phyloP scores from a whole-genome alignment of 1,140 invertebrate genomes.

The Papilio glaucus region DNA sequence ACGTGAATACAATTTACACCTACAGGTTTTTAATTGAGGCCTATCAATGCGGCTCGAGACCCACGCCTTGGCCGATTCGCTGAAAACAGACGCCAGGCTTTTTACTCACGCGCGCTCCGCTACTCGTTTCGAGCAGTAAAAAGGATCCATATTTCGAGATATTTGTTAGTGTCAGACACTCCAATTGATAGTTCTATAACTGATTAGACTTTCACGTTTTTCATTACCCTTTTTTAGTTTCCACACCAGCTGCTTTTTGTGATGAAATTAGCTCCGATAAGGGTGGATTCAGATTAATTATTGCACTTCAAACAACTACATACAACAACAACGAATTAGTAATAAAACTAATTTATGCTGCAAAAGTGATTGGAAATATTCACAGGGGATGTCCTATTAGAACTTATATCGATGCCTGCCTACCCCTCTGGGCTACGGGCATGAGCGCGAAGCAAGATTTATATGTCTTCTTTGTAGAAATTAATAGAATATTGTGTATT shows the following conservation, averaged over 20 bases:
- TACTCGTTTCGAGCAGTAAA: neutral
- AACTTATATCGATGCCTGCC: too few species aligned
- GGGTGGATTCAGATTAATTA: neutral
- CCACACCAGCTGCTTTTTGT: neutral
- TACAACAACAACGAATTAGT: too few species aligned
- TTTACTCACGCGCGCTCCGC: neutral
- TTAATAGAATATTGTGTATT: too few species aligned
- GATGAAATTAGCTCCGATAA: neutral
- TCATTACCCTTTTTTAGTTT: neutral
- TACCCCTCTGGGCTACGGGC: too few species aligned
- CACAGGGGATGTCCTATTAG: too few species aligned
- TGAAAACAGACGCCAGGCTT: conserved; percentile 8
- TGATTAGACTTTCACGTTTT: neutral
- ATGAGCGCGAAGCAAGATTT: too few species aligned
- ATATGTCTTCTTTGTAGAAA: too few species aligned
- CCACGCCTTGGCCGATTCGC: neutral
- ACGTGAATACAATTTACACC: neutral
- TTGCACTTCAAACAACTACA: too few species aligned
- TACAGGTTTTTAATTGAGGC: conserved; percentile 26
- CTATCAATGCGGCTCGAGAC: conserved; percentile 14
- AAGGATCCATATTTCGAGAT: neutral
- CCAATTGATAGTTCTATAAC: neutral
- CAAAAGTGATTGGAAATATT: too few species aligned
- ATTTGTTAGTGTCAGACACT: neutral
- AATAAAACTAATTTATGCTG: too few species aligned